These are phyloP conservation scores for Laticauda colubrina DNA, from an alignment of 2,113 vertebrate genomes.

Conservation along the genomic window DNA sequence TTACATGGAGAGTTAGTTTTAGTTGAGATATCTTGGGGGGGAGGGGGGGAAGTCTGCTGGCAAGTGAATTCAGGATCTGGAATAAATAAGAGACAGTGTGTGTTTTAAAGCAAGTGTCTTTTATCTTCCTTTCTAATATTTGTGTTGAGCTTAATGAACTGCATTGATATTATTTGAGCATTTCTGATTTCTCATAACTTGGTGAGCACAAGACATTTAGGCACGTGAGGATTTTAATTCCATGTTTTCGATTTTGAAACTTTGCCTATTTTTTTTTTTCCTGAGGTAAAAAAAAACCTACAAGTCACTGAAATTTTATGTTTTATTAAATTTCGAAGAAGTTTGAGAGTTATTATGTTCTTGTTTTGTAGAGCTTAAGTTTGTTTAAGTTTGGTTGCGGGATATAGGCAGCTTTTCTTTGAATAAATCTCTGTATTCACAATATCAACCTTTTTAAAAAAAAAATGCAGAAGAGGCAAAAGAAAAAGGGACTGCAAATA, in stretches of 20 bases:
- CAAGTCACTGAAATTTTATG: background rate
- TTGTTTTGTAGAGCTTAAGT: background rate
- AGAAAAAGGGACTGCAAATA: background rate
- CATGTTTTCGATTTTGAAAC: background rate
- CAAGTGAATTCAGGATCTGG: background rate
- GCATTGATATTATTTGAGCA: background rate
- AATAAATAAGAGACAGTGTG: background rate
- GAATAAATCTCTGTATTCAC: background rate
- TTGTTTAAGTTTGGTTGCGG: background rate
- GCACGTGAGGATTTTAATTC: background rate
- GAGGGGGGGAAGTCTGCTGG: background rate
- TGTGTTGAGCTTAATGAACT: background rate
- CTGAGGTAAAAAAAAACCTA: background rate
- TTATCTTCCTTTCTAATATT: background rate
- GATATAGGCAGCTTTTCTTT: background rate
- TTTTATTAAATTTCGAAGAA: background rate
- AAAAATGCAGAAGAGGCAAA: background rate
- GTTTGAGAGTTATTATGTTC: background rate
- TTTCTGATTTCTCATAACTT: background rate
- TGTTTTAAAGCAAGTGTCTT: background rate
- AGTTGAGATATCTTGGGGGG: background rate
- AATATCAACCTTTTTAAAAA: background rate
- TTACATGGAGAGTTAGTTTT: constrained; percentile 13
- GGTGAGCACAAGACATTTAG: background rate
- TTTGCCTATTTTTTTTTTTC: background rate